Evolutionary conservation across 2,797 vertebrate genomes (phyloP).

Genomic region (Buceros bicornis): DNA sequence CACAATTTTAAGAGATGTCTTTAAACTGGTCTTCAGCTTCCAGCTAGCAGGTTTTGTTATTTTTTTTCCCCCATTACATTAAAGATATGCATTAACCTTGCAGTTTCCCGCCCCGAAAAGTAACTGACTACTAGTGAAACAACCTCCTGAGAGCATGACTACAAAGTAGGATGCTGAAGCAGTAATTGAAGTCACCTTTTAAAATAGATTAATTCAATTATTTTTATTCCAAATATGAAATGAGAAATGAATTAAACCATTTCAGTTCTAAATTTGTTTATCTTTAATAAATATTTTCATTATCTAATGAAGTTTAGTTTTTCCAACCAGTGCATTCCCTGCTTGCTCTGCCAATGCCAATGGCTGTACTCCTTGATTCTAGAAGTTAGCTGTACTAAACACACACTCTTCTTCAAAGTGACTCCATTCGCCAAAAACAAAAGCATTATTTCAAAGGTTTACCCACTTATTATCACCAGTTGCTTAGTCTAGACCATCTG

Average conservation of each 20-base stretch:
- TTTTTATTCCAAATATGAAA: neutral
- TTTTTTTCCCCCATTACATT: neutral
- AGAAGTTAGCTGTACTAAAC: neutral
- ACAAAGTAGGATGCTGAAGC: neutral
- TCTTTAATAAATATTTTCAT: neutral
- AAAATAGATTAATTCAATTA: neutral
- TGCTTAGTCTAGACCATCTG: neutral
- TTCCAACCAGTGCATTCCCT: neutral
- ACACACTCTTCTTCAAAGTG: neutral
- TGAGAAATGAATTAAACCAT: neutral
- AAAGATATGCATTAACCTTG: neutral
- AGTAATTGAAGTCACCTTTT: neutral
- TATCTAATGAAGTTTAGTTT: neutral
- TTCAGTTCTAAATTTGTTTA: neutral
- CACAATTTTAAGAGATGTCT: neutral
- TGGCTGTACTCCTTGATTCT: neutral
- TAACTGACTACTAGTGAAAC: neutral
- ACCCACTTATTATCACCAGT: neutral
- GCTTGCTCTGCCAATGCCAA: neutral
- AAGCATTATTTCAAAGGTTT: neutral
- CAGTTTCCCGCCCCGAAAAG: neutral
- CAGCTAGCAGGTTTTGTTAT: rapidly evolving
- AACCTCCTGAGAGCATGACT: neutral
- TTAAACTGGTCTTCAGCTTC: neutral
- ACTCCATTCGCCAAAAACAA: neutral